Evolutionary conservation across 2,888 invertebrate species (phyloP).

Genomic region (Acronicta leporina): DNA sequence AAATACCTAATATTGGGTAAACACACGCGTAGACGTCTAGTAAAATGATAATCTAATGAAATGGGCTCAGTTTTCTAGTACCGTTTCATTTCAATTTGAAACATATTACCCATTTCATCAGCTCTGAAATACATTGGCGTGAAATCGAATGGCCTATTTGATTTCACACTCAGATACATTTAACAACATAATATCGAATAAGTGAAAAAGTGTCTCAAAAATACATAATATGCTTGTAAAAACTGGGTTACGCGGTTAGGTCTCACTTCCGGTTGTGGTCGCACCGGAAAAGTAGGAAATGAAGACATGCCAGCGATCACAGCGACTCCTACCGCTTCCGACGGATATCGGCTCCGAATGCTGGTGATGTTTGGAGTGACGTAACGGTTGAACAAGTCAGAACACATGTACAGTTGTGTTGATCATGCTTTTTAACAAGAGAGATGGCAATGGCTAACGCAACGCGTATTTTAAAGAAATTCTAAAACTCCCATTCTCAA

Average conservation of each 20-base stretch:
- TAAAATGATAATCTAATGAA: no score
- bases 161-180: no score
- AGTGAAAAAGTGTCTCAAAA: background rate
- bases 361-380: conserved; percentile 35
- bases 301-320: conserved; percentile 55
- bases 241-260: conserved; percentile 43
- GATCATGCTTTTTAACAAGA: background rate
- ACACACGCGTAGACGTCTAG: no score
- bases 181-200: no score
- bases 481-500: background rate
- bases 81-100: no score
- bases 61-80: no score
- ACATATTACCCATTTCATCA: no score
- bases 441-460: background rate
- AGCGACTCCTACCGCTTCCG: conserved; percentile 50
- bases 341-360: conserved; percentile 53
- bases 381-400: conserved; percentile 33
- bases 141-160: no score
- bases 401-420: conserved; percentile 2
- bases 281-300: conserved; percentile 59
- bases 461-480: background rate
- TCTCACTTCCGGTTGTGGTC: conserved; percentile 40
- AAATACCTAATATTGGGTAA: no score
- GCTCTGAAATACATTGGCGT: no score
- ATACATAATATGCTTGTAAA: conserved; percentile 41